Evolutionary conservation across 2,888 invertebrate genomes (phyloP).

Genomic region (Heliconius charithonia): DNA sequence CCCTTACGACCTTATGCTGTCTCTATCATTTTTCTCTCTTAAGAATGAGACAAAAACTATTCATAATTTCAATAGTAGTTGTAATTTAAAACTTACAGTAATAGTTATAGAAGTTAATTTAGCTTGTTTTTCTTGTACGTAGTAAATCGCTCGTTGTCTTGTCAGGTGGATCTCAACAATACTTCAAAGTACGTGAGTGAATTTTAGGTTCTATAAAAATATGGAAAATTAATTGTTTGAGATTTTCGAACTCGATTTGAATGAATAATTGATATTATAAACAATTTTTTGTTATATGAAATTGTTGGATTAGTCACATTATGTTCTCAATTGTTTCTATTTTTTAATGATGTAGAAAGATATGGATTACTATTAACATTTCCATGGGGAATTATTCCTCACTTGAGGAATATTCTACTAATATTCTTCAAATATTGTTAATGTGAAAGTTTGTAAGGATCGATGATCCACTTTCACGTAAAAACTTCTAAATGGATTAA

Average conservation of each 20-base stretch:
- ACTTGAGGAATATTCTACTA: too few relatives aligned
- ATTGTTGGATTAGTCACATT: conserved; percentile 22
- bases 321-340: conserved; percentile 4
- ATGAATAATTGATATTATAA: conserved; percentile 41
- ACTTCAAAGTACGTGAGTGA: conserved; percentile 70
- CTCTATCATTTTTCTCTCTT: conserved; percentile 57
- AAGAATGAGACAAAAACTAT: conserved; percentile 51
- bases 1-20: conserved; percentile 61
- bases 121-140: conserved; percentile 43
- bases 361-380: not conserved
- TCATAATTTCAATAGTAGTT: not conserved
- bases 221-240: conserved; percentile 65
- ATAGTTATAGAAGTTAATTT: conserved; percentile 28
- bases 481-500: too few relatives aligned
- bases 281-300: conserved; percentile 13
- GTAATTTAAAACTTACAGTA: conserved; percentile 18
- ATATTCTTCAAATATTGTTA: too few relatives aligned
- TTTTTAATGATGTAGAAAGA: not conserved
- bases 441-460: too few relatives aligned
- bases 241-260: conserved; percentile 45
- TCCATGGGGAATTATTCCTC: too few relatives aligned
- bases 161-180: conserved; percentile 65
- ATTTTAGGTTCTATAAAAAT: conserved; percentile 68
- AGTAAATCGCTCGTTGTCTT: conserved; percentile 73
- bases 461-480: too few relatives aligned